Evolutionary conservation across 1,140 invertebrate genomes (phyloP), one percentile per base, ranked within the genome.

Genomic region (Platyscapa corneri): DNA sequence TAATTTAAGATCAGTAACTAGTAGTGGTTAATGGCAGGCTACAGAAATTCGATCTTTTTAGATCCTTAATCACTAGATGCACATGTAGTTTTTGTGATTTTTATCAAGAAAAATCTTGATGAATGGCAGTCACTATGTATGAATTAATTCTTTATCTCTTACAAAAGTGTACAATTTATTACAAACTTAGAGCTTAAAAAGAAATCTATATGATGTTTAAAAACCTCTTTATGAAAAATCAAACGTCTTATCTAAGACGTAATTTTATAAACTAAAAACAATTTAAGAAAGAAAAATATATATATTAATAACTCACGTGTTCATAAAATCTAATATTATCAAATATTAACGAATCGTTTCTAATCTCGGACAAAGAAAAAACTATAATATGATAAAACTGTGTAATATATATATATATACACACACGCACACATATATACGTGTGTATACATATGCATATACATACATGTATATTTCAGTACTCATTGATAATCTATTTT

Each of bases 21-120:
- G 70, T 85, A 85, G 39, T 85, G 70, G 78, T 85, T 86, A 86
- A 82, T 86, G 80, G 85, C 85, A 86, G 74, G 80, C 80, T 82
- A 86, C 79, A 85, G 16, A 76, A 80, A 82, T 76, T 75, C 72
- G 72, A 86, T 82, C 79, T 86, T n/a, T 60, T 46, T 82, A 82
- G 85, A 82, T 82, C 85, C 72, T 82, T 86, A 81, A 76, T 81
- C 75, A 10, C 70, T 85, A 85, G 39, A 78, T 86, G 82, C 74
- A 86, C 72, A 30, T 82, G 32, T 77, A 86, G 56, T 86, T 82
- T 72, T 72, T 82, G 72, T 82, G 84, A 82, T 82, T 67, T 76
- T 77, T 77, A 85, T 85, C 84, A 85, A 85, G 84, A 82, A 74
- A 20, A 72, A 60, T 82, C 84, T 85, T 81, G 84, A 85, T 34